These are phyloP conservation scores for Rhegmatorhina hoffmannsi DNA, from an alignment of 2,113 vertebrate species.

Conservation along the genomic window DNA sequence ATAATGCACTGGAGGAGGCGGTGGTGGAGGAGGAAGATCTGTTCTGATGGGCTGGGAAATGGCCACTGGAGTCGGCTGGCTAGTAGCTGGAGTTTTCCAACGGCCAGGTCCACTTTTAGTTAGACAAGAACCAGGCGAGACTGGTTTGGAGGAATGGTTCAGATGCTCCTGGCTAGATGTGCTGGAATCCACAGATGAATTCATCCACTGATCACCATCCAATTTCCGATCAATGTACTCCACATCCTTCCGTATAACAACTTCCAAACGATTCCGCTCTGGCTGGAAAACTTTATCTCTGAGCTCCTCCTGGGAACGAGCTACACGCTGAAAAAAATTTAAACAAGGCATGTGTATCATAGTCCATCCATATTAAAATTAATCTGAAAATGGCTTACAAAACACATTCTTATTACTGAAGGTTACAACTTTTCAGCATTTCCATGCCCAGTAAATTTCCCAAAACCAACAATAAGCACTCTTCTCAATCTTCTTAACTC, in stretches of 20 bases:
- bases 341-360: neutral
- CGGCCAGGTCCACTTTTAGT: slow-evolving; percentile 94
- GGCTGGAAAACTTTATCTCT: slow-evolving; percentile 74
- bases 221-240: slow-evolving; percentile 72
- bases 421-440: neutral
- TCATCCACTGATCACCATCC: slow-evolving; percentile 86
- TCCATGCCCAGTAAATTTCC: neutral
- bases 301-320: slow-evolving; percentile 92
- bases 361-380: neutral
- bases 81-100: slow-evolving; percentile 91
- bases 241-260: slow-evolving; percentile 78
- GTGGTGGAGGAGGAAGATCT: slow-evolving; percentile 91
- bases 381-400: neutral
- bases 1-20: slow-evolving; percentile 86
- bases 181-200: slow-evolving; percentile 90
- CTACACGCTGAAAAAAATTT: slow-evolving; percentile 76
- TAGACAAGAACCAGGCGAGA: slow-evolving; percentile 81
- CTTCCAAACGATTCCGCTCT: slow-evolving; percentile 81
- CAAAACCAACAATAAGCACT: neutral
- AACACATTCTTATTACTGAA: neutral
- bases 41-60: slow-evolving; percentile 82
- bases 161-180: slow-evolving; percentile 96
- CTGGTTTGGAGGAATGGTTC: slow-evolving; percentile 85
- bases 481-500: neutral
- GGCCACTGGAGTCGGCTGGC: slow-evolving; percentile 71